phyloP scores from a whole-genome alignment of 2,888 invertebrate genomes.

The Entomobrya proxima region DNA sequence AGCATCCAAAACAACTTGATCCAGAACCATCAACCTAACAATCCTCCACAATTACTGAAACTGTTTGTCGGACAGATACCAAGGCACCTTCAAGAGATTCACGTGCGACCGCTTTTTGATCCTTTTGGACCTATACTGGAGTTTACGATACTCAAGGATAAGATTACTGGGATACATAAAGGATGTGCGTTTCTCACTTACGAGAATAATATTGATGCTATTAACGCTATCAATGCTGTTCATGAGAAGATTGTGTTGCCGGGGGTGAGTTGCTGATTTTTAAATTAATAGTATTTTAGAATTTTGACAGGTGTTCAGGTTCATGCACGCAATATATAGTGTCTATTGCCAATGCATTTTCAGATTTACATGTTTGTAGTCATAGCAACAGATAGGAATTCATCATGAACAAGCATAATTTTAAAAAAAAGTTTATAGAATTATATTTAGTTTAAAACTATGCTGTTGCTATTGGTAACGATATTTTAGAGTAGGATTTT shows the following conservation, averaged over 20 bases:
- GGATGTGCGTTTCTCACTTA: slow-evolving; percentile 99
- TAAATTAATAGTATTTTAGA: neutral
- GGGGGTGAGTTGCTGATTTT: slow-evolving; percentile 99
- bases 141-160: slow-evolving; percentile 94
- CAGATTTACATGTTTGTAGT: too few relatives aligned
- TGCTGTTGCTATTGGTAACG: too few relatives aligned
- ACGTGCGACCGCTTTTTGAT: slow-evolving; percentile 72
- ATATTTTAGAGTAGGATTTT: neutral
- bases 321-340: too few relatives aligned
- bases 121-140: slow-evolving; percentile 79
- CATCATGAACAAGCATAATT: too few relatives aligned
- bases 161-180: slow-evolving; percentile 97
- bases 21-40: too few relatives aligned
- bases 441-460: too few relatives aligned
- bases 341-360: too few relatives aligned
- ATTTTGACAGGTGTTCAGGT: too few relatives aligned
- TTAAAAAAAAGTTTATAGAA: too few relatives aligned
- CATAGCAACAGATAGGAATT: too few relatives aligned
- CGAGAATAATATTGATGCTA: slow-evolving; percentile 93
- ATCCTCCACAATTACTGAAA: slow-evolving; percentile 81
- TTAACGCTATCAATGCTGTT: slow-evolving; percentile 93
- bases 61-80: slow-evolving; percentile 96
- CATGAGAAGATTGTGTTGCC: slow-evolving; percentile 99
- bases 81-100: slow-evolving; percentile 86
- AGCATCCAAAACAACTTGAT: too few relatives aligned